These are phyloP conservation scores for Tribolium freemani DNA, from an alignment of 2,888 invertebrate genomes.

Conservation along the genomic window DNA sequence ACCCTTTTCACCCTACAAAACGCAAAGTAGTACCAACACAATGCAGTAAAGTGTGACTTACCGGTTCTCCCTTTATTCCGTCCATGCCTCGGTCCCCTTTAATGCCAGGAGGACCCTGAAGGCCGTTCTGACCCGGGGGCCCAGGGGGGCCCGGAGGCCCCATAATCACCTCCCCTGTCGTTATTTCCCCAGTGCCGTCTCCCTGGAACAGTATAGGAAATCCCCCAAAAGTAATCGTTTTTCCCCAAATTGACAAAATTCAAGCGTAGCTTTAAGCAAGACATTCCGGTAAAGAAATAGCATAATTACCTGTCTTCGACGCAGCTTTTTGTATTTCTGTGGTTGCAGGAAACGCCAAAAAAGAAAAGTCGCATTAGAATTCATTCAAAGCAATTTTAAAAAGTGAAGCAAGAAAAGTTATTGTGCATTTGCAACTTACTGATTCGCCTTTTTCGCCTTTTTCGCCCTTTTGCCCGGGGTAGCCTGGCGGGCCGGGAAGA, in stretches of 20 bases:
- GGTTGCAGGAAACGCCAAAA: constrained; percentile 54
- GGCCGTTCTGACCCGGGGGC: constrained; percentile 77
- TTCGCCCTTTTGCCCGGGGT: constrained; percentile 91
- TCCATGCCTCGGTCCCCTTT: constrained; percentile 89
- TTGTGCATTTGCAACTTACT: constrained; percentile 73
- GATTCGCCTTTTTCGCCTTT: constrained; percentile 95
- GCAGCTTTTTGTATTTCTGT: constrained; percentile 88
- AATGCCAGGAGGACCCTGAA: constrained; percentile 88
- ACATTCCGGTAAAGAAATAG: constrained; percentile 34
- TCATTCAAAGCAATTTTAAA: constrained; percentile 20
- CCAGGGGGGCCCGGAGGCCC: constrained; percentile 86
- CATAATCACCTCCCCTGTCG: constrained; percentile 80
- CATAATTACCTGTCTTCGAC: constrained; percentile 83
- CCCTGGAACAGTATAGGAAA: constrained; percentile 76
- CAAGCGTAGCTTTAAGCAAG: constrained; percentile 1
- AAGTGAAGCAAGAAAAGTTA: neutral
- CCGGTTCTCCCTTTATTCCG: constrained; percentile 86
- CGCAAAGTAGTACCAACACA: neutral
- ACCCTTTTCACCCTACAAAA: constrained; percentile 82
- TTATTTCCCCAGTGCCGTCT: constrained; percentile 84
- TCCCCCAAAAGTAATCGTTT: constrained; percentile 38
- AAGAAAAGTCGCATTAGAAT: constrained; percentile 48
- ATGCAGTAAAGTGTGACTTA: constrained; percentile 66
- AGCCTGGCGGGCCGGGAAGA: constrained; percentile 84
- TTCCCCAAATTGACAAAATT: neutral